Evolutionary conservation across 2,888 invertebrate genomes (phyloP).

Genomic region (Diarsia dahlii): DNA sequence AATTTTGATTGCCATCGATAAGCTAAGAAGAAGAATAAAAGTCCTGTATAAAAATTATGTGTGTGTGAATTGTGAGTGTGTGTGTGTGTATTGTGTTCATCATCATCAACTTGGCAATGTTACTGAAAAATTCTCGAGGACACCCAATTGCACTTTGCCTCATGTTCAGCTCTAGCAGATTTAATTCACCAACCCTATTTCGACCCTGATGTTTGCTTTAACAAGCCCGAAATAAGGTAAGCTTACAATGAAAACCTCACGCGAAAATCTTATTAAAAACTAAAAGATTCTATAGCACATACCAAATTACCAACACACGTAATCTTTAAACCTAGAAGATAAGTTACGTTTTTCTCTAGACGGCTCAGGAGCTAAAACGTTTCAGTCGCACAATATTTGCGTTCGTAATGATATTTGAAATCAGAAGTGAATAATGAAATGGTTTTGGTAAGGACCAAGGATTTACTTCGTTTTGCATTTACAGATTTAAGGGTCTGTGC

Average conservation of each 20-base stretch:
- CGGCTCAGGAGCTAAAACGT: background rate
- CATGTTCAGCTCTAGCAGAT: background rate
- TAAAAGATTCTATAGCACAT: background rate
- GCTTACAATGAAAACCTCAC: constrained; percentile 62
- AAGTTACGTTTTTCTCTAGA: background rate
- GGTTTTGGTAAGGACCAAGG: constrained; percentile 17
- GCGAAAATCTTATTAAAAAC: constrained; percentile 60
- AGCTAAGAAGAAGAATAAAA: too few species aligned
- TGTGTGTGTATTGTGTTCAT: too few species aligned
- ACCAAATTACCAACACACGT: fast-evolving
- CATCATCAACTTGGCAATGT: too few species aligned
- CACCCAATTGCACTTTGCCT: too few species aligned
- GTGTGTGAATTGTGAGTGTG: too few species aligned
- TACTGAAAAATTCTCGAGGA: too few species aligned
- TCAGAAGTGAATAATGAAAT: constrained; percentile 46
- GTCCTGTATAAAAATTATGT: too few species aligned
- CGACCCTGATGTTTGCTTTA: constrained; percentile 53
- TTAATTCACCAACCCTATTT: background rate
- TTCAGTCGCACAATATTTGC: constrained; percentile 12
- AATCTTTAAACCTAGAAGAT: fast-evolving
- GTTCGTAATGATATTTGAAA: constrained; percentile 52
- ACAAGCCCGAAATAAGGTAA: constrained; percentile 66
- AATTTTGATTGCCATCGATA: too few species aligned
- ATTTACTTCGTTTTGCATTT: constrained; percentile 13
- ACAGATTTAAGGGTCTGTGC: fast-evolving